Percentiles rank a stretch among this genome's conserved stretches.
Evolutionary conservation across 2,113 vertebrate genomes (phyloP).

Genomic region (Leiothrix lutea): DNA sequence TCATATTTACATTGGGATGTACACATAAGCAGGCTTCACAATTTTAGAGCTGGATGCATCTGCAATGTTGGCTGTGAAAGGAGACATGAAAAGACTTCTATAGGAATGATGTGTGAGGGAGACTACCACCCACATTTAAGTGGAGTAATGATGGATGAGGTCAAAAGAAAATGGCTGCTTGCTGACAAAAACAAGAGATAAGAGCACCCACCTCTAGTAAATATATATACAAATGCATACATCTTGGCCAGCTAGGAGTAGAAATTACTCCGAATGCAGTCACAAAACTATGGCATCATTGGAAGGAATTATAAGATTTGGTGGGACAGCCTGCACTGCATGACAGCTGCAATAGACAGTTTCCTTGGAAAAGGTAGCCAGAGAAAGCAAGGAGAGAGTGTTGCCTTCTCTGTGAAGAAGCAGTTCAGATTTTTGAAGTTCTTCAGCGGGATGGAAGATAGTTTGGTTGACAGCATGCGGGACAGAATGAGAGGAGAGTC

Average conservation of each 20-base stretch:
- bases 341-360: background rate
- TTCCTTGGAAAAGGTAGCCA: background rate
- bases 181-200: background rate
- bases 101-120: background rate
- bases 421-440: background rate
- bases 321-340: background rate
- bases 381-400: background rate
- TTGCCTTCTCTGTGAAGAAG: background rate
- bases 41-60: background rate
- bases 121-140: background rate
- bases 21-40: background rate
- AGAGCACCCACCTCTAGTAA: background rate
- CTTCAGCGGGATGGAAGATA: background rate
- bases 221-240: background rate
- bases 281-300: background rate
- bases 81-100: background rate
- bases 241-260: background rate
- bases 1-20: background rate
- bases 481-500: background rate
- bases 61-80: background rate
- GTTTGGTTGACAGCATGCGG: background rate
- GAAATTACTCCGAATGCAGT: background rate
- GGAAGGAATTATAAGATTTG: background rate
- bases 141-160: background rate
- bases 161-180: background rate